Base-by-base conservation (phyloP, 2,888 invertebrate genomes). In the Idaea aversata region DNA sequence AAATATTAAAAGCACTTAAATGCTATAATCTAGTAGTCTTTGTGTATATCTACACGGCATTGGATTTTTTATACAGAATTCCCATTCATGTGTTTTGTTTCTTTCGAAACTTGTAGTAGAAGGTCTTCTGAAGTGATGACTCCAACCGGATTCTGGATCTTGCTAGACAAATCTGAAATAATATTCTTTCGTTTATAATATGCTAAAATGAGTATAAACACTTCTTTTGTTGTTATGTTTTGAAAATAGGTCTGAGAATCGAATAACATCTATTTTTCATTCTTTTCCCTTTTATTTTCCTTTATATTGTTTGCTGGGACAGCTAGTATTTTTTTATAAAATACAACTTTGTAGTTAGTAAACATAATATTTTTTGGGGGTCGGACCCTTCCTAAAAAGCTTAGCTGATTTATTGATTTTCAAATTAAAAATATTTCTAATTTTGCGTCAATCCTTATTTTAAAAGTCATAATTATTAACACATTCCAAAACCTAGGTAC, bases 41-140 rank as follows among this genome's bases (percentile, higher is more conserved):
- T 47, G 47, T 47, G 13, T 47, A 47, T 10, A 47, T 47, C 0
- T 6, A 57, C 16, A n/a, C 7, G 1, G n/a, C 25, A 62, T 60
- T 36, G 15, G 66, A 57, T 61, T n/a, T 65, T 25, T 15, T 62
- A 58, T 13, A 47, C 47, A 70, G 79, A 85, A 66, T 82, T 88
- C 70, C 86, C 85, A 70, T 88, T 88, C 15, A 78, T 70, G n/a
- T 82, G 79, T 61, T 82, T 84, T 15, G 74, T 76, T 67, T 80
- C 83, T 57, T 76, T 77, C 13, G 91, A 79, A 73, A 97, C 95
- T 77, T 94, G 95, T 71, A 93, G 88, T 34, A 97, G 89, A 63
- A 97, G 88, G 78, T 97, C 96, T 71, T 95, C 94, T 67, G 96
- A 95, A 36, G 95, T 96, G 2, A 96, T 93, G 65, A 96, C 88